Base-by-base conservation (phyloP, 2,888 invertebrate species). In the Odontothrips loti region DNA sequence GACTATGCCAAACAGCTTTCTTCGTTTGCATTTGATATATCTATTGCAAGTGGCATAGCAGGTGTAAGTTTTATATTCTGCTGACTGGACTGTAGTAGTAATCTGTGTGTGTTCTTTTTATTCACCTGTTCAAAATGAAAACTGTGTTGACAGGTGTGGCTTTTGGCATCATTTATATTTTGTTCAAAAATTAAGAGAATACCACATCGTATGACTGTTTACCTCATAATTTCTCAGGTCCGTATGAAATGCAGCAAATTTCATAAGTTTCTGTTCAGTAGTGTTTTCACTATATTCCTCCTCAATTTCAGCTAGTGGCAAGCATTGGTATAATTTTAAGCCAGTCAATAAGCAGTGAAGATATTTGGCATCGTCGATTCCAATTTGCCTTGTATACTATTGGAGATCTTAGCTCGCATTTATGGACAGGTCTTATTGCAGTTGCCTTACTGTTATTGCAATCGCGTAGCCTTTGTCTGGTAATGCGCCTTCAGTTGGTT, bases 381-480 rank as follows among this genome's bases (percentile, higher is more conserved):
- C 95, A 96, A 86, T 95, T 96, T 86, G 89, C 92, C 8, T 86
- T 96, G 23, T 93, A 95, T 84, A 92, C 94, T 58, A 91, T 92
- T 83, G 93, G 94, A 82, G 93, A 95, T 82, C 94, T 95, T 85
- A 94, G 95, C 82, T 92, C 95, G 80, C 89, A 96, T 82, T 88
- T 96, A 81, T 96, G 96, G 95, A 95, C 96, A 0, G 93, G 94
- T 12, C 92, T 95, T 85, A 89, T 97, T 82, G 94, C 97, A 1
- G 90, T 95, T 58, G 92, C 93, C 10, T 87, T 98, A 58, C 90
- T 97, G 48, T 93, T 97, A 87, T 88, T 97, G 81, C 92, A 96
- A 87, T 94, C 94, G 82, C 92, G 95, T 82, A 96, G 96, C 83
- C 90, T 96, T 4, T 94, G 95, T 85, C 95, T 94, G 87, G 93